Percentiles rank a stretch among this genome's conserved stretches.
Evolutionary conservation across 2,113 vertebrate genomes (phyloP).

Genomic region (Ivindomyrus marchei): DNA sequence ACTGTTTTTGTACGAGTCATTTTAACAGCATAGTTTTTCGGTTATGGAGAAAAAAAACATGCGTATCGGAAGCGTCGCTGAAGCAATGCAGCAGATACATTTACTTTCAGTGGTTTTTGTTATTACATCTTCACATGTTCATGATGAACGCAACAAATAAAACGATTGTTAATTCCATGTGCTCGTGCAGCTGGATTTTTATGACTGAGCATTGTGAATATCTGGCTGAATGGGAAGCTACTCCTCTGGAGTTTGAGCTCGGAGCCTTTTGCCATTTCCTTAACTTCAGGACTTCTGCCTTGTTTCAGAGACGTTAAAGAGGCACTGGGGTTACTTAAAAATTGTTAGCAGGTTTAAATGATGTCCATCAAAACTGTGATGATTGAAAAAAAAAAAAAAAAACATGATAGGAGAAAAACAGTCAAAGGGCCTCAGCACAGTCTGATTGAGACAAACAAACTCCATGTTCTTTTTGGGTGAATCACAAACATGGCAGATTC

Average conservation of each 20-base stretch:
- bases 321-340: neutral
- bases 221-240: neutral
- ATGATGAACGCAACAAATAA: neutral
- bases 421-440: neutral
- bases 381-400: neutral
- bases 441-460: neutral
- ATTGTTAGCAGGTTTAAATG: neutral
- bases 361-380: neutral
- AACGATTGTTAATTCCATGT: neutral
- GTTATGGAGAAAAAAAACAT: neutral
- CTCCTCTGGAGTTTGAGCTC: neutral
- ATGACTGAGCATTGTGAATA: neutral
- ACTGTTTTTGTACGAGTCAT: neutral
- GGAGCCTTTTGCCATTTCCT: neutral
- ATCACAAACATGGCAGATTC: neutral
- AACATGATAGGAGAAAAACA: neutral
- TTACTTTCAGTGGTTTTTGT: neutral
- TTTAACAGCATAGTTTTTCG: neutral
- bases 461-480: neutral
- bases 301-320: neutral
- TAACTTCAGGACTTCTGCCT: neutral
- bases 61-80: neutral
- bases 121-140: neutral
- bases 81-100: neutral
- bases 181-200: neutral